Base-by-base conservation (phyloP, 2,113 vertebrate genomes). In the Panthera uncia region DNA sequence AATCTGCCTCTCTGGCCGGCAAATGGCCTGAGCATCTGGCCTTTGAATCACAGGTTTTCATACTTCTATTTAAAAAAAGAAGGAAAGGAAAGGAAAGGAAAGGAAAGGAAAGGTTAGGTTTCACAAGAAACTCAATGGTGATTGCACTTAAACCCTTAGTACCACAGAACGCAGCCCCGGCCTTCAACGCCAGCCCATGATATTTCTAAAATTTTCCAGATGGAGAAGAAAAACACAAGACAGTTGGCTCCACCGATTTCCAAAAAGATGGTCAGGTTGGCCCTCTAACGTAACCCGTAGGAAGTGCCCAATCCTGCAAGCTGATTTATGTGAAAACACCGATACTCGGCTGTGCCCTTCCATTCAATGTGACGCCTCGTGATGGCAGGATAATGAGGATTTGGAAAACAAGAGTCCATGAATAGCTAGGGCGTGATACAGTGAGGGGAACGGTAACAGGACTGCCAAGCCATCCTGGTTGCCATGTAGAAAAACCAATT, bases 351-450 rank as follows among this genome's bases (percentile, higher is more conserved):
- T 0, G 4, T 15, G 11, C 19, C 48, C 38, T 97, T 97, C 97
- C 96, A 94, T 96, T 97, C 89, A 96, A 52, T 96, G 36, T 83
- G 81, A 88, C 76, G 55, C 41, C 84, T 87, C 65, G 48, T 91
- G 97, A 94, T 78, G 86, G 97, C 94, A 98, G 95, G 95, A 94
- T 95, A 98, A 96, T 84, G 84, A 97, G 80, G 71, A 90, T 52
- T 89, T 92, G 63, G 57, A 73, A 95, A 96, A 91, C 69, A 91
- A 71, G 74, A 50, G 63, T 86, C 82, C 80, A 48, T 74, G 85
- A 86, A 94, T 8, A 94, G 93, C 80, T 65, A 94, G 66, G 92
- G 76, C 57, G 84, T 95, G 93, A 97, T 68, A 45, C 8, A 12
- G 88, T 65, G n/a, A 98, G 61, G 82, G 78, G 97, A 89, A 92